Conservation (phyloP, 2,113 vertebrate genomes). For the Paradisaea rubra region DNA sequence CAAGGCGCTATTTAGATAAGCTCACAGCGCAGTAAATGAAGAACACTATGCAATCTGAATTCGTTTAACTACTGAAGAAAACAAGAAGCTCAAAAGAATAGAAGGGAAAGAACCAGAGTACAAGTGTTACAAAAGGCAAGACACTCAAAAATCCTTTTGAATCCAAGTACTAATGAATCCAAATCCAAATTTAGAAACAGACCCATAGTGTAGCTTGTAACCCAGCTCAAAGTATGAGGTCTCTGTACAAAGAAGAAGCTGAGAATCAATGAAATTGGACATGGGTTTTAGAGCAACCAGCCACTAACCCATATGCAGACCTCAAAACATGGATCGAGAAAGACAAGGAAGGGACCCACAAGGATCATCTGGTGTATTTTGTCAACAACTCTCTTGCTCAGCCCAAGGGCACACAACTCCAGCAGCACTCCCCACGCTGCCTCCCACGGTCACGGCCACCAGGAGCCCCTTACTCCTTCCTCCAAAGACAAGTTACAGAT, state of each 20-base stretch:
- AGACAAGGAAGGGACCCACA: not conserved
- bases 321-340: rapidly evolving
- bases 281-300: not conserved
- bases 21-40: not conserved
- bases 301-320: not conserved
- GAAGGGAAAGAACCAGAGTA: not conserved
- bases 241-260: not conserved
- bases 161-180: not conserved
- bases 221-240: not conserved
- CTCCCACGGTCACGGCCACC: rapidly evolving
- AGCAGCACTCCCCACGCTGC: rapidly evolving
- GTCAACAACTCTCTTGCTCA: not conserved
- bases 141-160: not conserved
- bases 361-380: not conserved
- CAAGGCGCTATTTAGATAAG: not conserved
- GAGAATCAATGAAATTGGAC: not conserved
- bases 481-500: not conserved
- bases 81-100: not conserved
- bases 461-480: not conserved
- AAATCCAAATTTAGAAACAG: not conserved
- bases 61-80: not conserved
- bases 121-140: not conserved
- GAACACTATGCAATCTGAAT: not conserved
- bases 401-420: not conserved
- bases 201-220: rapidly evolving